phyloP scores from a whole-genome alignment of 2,888 invertebrate genomes.

The Kuschelorhynchus macadamiae region DNA sequence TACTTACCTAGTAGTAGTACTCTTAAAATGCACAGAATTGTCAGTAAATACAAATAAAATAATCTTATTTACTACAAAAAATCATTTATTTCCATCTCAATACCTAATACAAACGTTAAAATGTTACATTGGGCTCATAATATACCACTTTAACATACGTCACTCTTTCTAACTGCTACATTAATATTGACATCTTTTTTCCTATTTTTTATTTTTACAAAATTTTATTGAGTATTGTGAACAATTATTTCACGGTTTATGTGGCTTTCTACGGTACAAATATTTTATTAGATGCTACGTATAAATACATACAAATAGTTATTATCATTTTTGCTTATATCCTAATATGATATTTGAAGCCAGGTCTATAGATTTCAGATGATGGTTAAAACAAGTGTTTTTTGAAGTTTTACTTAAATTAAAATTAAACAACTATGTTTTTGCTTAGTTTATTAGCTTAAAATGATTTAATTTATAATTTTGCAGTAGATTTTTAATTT shows the following conservation, averaged over 20 bases:
- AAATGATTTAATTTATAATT: no score
- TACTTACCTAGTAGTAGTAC: no score
- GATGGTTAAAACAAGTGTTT: neutral
- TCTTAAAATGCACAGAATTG: no score
- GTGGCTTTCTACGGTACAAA: slow-evolving; percentile 26
- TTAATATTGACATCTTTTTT: slow-evolving; percentile 39
- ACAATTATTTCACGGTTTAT: slow-evolving; percentile 18
- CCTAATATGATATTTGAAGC: neutral
- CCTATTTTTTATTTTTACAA: slow-evolving; percentile 33
- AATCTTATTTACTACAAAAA: slow-evolving; percentile 23
- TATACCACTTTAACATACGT: slow-evolving; percentile 38
- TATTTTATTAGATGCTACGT: slow-evolving; percentile 16
- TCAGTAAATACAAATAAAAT: neutral
- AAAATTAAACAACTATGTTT: no score
- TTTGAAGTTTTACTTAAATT: no score
- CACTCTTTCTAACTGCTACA: slow-evolving; percentile 16
- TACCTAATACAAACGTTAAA: slow-evolving; percentile 24
- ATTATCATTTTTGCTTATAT: slow-evolving; percentile 22
- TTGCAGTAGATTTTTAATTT: no score
- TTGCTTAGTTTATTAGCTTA: no score
- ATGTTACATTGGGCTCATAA: slow-evolving; percentile 45
- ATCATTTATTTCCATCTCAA: slow-evolving; percentile 31
- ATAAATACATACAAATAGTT: slow-evolving; percentile 33
- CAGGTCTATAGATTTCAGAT: neutral
- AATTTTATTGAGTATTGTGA: slow-evolving; percentile 30